These are phyloP conservation scores for Falco columbarius DNA, from an alignment of 2,797 vertebrate species.

Conservation along the genomic window DNA sequence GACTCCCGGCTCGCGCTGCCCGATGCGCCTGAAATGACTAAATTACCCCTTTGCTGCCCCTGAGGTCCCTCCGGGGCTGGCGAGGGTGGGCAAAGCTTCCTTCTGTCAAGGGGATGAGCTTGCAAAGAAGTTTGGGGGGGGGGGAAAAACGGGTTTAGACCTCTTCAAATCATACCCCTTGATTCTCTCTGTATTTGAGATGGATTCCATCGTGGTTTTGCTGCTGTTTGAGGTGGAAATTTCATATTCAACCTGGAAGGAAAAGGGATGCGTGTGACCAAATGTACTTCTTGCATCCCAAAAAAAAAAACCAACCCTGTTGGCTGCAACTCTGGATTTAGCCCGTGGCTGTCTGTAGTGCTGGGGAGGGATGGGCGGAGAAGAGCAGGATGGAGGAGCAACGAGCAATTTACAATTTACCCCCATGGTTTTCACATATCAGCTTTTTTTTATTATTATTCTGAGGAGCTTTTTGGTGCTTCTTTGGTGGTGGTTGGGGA, in stretches of 20 bases:
- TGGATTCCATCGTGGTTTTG: accelerated
- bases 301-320: too few species aligned
- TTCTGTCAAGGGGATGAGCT: neutral
- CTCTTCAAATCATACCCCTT: accelerated
- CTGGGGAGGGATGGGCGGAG: neutral
- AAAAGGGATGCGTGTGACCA: neutral
- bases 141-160: accelerated
- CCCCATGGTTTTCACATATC: neutral
- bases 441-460: neutral
- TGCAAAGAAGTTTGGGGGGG: neutral
- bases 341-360: accelerated
- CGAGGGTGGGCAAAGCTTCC: neutral
- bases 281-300: accelerated
- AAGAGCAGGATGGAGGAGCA: neutral
- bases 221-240: neutral
- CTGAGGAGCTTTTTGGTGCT: neutral
- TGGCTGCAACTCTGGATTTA: neutral
- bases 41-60: conserved; percentile 10
- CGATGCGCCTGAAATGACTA: conserved; percentile 40
- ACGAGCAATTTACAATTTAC: neutral
- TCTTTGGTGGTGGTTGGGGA: neutral
- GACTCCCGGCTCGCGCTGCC: conserved; percentile 20
- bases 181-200: accelerated
- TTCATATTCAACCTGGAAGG: neutral
- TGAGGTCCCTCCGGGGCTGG: neutral